A percentile compares a stretch with the other conserved stretches of the same genome.
Evolutionary conservation across 2,888 invertebrate species (phyloP).

Genomic region (Doris montereyensis): DNA sequence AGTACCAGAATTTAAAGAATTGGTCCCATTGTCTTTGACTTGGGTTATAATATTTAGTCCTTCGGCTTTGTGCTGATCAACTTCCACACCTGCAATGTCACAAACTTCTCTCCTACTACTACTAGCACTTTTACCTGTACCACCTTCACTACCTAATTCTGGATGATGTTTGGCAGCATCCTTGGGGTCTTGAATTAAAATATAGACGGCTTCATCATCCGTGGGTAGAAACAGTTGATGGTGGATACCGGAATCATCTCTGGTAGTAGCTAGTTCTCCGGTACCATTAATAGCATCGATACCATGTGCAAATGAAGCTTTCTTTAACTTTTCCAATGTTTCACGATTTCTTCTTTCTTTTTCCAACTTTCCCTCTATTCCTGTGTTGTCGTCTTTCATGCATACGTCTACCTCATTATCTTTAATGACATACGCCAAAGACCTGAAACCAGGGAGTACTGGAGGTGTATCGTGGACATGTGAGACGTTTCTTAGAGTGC

Average conservation of each 20-base stretch:
- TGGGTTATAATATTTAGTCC: not conserved
- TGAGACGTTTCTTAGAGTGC: too few species aligned
- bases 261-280: too few species aligned
- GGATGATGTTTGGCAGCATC: not conserved
- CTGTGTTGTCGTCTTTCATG: too few species aligned
- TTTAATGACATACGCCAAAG: too few species aligned
- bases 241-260: conserved; percentile 17
- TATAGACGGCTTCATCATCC: conserved; percentile 32
- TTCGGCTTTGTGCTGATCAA: not conserved
- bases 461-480: too few species aligned
- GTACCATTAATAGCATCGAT: conserved; percentile 20
- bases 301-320: conserved; percentile 29
- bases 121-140: not conserved
- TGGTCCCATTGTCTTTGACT: too few species aligned
- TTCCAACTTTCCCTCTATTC: too few species aligned
- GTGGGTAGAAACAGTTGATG: too few species aligned
- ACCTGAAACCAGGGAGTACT: too few species aligned
- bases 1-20: too few species aligned
- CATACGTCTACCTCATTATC: too few species aligned
- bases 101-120: not conserved
- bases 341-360: conserved; percentile 22
- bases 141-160: not conserved
- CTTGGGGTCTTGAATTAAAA: not conserved
- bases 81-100: not conserved
- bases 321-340: not conserved